A percentile compares a stretch with the other conserved stretches of the same genome.
These are phyloP conservation scores for Marasmarcha lunaedactyla DNA, from an alignment of 2,888 invertebrate genomes.

Conservation along the genomic window DNA sequence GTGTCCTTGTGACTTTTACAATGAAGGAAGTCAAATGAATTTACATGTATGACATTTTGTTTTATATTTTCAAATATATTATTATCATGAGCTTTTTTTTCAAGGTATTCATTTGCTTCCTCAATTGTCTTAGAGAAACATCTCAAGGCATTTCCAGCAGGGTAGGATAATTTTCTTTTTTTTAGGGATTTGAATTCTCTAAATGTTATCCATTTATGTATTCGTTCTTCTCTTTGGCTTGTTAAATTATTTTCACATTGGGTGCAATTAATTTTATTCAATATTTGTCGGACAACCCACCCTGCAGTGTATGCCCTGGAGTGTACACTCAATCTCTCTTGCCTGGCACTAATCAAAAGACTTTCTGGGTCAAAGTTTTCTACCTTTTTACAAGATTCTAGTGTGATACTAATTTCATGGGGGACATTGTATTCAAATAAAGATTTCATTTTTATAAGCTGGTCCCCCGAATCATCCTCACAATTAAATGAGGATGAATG, in stretches of 20 bases:
- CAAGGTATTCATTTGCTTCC: slow-evolving; percentile 17
- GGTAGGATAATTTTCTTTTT: slow-evolving; percentile 13
- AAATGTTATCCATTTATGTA: slow-evolving; percentile 13
- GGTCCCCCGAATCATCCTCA: slow-evolving; percentile 15
- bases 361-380: slow-evolving; percentile 1
- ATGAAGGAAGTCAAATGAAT: slow-evolving; percentile 12
- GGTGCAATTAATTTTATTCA: slow-evolving; percentile 9
- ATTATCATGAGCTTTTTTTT: slow-evolving; percentile 5
- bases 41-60: slow-evolving; percentile 10
- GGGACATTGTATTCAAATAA: slow-evolving; percentile 1
- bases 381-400: background rate
- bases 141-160: slow-evolving; percentile 14
- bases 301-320: slow-evolving; percentile 19
- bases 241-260: slow-evolving; percentile 8
- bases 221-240: background rate
- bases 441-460: slow-evolving; percentile 7
- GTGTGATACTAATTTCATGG: background rate
- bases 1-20: slow-evolving; percentile 11
- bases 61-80: slow-evolving; percentile 10
- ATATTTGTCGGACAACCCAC: slow-evolving; percentile 15
- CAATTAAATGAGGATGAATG: slow-evolving; percentile 14
- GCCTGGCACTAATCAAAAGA: slow-evolving; percentile 8
- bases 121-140: slow-evolving; percentile 12
- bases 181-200: slow-evolving; percentile 13
- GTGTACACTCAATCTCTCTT: slow-evolving; percentile 16